Evolutionary conservation across 2,888 invertebrate species (phyloP).

Genomic region (Lordiphosa fenestrarum): DNA sequence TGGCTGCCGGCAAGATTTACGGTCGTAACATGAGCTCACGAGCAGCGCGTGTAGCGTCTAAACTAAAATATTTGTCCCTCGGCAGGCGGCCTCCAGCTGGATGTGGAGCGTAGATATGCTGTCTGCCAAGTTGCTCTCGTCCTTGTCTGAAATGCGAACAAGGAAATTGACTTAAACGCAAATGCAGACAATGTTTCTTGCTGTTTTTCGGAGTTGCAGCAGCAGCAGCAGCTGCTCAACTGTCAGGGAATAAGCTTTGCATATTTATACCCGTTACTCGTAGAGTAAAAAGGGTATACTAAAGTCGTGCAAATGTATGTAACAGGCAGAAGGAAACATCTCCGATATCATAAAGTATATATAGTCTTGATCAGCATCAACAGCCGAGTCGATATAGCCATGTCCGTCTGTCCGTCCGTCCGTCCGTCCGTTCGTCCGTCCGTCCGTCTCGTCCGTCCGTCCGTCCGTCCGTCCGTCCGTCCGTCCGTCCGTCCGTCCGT

Average conservation of each 20-base stretch:
- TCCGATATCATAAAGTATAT: too few relatives aligned
- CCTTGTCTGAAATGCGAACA: conserved; percentile 21
- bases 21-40: conserved; percentile 26
- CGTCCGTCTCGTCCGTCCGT: too few relatives aligned
- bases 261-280: too few relatives aligned
- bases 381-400: too few relatives aligned
- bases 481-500: too few relatives aligned
- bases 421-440: too few relatives aligned
- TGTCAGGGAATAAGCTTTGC: not conserved
- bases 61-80: conserved; percentile 36
- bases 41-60: conserved; percentile 8
- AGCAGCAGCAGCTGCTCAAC: conserved; percentile 11
- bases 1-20: conserved; percentile 43
- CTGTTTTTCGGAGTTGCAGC: conserved; percentile 5
- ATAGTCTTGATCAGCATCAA: too few relatives aligned
- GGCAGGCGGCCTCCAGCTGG: conserved; percentile 14
- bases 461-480: too few relatives aligned
- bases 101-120: not conserved
- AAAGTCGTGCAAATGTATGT: too few relatives aligned
- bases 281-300: too few relatives aligned
- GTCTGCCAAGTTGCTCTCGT: conserved; percentile 7
- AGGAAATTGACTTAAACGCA: conserved; percentile 42
- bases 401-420: too few relatives aligned
- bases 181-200: conserved; percentile 22
- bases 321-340: too few relatives aligned